These are phyloP conservation scores for Perizoma affinitatum DNA, from an alignment of 2,888 invertebrate species.

Conservation along the genomic window DNA sequence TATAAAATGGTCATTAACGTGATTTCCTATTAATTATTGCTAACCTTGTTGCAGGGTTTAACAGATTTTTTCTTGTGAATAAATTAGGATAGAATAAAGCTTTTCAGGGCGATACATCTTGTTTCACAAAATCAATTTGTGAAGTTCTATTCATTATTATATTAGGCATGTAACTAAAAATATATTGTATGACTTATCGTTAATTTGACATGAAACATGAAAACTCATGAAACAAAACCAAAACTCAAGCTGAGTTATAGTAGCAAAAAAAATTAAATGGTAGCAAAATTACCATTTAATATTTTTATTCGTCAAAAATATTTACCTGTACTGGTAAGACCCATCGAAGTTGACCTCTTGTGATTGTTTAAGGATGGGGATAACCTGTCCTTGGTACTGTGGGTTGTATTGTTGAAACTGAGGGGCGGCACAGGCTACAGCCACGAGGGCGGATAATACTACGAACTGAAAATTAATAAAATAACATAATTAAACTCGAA, in stretches of 20 bases:
- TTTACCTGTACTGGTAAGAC: slow-evolving; percentile 85
- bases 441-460: slow-evolving; percentile 65
- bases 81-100: no score
- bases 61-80: no score
- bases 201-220: no score
- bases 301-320: not conserved
- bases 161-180: no score
- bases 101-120: no score
- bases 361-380: slow-evolving; percentile 85
- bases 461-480: slow-evolving; percentile 61
- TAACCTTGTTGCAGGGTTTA: not conserved
- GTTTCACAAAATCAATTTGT: no score
- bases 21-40: not conserved
- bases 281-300: no score
- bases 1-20: slow-evolving; percentile 2
- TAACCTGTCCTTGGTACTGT: slow-evolving; percentile 63
- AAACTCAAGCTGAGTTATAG: no score
- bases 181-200: no score
- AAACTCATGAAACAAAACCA: no score
- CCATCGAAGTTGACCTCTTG: slow-evolving; percentile 84
- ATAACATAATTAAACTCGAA: slow-evolving; percentile 3
- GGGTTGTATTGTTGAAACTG: slow-evolving; percentile 59
- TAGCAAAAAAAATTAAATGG: no score
- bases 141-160: no score
- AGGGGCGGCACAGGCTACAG: slow-evolving; percentile 67